Conservation (phyloP, 2,113 vertebrate species). For the Orycteropus afer region DNA sequence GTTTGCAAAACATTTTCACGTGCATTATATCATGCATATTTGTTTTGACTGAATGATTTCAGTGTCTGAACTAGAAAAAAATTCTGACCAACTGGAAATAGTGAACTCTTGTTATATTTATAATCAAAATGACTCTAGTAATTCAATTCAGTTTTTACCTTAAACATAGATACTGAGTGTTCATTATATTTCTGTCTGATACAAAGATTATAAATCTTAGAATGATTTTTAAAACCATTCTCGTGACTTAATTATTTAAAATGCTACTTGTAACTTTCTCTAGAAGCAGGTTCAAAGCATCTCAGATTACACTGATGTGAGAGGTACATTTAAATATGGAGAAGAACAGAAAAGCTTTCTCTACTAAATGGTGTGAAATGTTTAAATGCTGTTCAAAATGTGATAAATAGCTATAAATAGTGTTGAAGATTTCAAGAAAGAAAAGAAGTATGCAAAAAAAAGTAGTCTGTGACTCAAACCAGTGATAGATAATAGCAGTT, state of each 20-base stretch:
- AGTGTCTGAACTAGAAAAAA: constrained; percentile 31
- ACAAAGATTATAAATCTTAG: constrained; percentile 28
- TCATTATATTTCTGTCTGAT: constrained; percentile 1
- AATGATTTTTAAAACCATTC: constrained; percentile 25
- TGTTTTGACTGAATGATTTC: constrained; percentile 49
- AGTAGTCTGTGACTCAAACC: constrained; percentile 80
- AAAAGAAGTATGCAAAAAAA: constrained; percentile 66
- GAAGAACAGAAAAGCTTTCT: constrained; percentile 34
- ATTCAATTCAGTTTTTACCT: constrained; percentile 39
- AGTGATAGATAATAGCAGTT: constrained; percentile 79
- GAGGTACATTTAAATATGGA: neutral
- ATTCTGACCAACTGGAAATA: constrained; percentile 48
- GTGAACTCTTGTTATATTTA: constrained; percentile 20
- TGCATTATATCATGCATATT: constrained; percentile 38
- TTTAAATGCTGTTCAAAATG: neutral
- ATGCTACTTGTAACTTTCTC: constrained; percentile 13
- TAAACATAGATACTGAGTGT: neutral
- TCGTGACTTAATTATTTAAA: constrained; percentile 11
- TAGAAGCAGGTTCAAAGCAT: neutral
- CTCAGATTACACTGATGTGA: neutral
- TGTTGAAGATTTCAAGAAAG: constrained; percentile 44
- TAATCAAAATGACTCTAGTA: constrained; percentile 38
- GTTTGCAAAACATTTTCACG: constrained; percentile 46
- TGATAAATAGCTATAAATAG: constrained; percentile 7
- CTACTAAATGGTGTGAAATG: neutral